Percentiles rank a stretch among this genome's conserved stretches.
phyloP scores from a whole-genome alignment of 2,113 vertebrate species.

The Parus major region DNA sequence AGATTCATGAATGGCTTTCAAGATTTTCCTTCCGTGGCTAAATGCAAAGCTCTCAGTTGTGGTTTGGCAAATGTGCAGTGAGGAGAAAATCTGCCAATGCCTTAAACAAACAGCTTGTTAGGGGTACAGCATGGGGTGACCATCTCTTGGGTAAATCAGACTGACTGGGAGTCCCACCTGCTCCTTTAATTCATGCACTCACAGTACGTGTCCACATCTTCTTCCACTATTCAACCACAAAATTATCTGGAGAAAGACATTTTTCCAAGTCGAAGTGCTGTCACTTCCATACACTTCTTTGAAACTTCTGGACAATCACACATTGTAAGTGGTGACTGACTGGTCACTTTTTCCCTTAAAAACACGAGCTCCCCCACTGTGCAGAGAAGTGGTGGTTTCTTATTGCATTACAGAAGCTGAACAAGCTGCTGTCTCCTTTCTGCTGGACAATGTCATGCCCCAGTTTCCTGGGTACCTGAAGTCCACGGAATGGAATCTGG shows the following conservation, averaged over 20 bases:
- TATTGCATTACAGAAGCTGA: background rate
- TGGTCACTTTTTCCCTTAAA: background rate
- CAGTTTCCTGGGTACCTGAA: background rate
- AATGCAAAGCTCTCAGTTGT: background rate
- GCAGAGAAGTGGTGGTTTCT: background rate
- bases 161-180: background rate
- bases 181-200: background rate
- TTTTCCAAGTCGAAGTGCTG: background rate
- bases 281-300: rapidly evolving
- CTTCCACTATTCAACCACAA: rapidly evolving
- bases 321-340: background rate
- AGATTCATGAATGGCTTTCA: background rate
- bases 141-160: background rate
- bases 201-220: background rate
- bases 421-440: background rate
- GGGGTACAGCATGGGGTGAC: background rate
- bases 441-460: background rate
- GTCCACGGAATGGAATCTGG: background rate
- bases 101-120: background rate
- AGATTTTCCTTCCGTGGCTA: background rate
- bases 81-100: background rate
- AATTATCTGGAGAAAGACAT: background rate
- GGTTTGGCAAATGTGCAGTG: background rate
- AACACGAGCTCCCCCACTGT: background rate
- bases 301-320: background rate